These are phyloP conservation scores for Apostichopus parvimensis DNA, from an alignment of 35 echinoderm and acorn worm species.

Conservation along the genomic window DNA sequence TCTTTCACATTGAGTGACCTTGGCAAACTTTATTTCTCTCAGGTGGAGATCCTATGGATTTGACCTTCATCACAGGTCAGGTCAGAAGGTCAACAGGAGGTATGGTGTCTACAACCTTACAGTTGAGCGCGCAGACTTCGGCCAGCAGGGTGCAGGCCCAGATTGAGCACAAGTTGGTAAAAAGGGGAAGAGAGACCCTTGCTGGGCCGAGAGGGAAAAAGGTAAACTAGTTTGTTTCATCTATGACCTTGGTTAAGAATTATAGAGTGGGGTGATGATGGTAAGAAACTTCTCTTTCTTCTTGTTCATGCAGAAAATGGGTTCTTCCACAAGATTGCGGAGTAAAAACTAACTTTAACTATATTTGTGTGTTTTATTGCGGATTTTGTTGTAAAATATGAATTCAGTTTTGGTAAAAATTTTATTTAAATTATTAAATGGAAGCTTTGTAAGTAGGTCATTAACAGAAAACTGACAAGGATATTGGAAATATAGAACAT, in stretches of 20 bases:
- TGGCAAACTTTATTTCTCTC: neutral
- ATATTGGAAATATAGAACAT: too few species aligned
- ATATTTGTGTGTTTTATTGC: too few species aligned
- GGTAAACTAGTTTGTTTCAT: neutral
- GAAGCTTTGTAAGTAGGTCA: too few species aligned
- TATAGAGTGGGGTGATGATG: too few species aligned
- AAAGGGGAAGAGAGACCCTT: slow-evolving; percentile 57
- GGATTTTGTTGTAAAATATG: too few species aligned
- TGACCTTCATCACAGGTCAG: slow-evolving; percentile 93
- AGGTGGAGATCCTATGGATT: slow-evolving; percentile 60
- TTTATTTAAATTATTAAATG: too few species aligned
- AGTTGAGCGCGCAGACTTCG: slow-evolving; percentile 93
- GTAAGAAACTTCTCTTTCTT: neutral
- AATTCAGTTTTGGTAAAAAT: neutral
- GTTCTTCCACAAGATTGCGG: neutral
- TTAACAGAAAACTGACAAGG: too few species aligned
- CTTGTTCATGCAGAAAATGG: neutral
- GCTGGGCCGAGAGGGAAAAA: slow-evolving; percentile 54
- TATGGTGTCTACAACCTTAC: slow-evolving; percentile 77
- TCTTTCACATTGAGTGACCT: too few species aligned
- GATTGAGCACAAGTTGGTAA: slow-evolving; percentile 91
- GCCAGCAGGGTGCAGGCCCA: slow-evolving; percentile 79
- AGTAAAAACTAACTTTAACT: too few species aligned
- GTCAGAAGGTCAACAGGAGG: slow-evolving; percentile 68
- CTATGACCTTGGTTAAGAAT: too few species aligned